Evolutionary conservation across 23 tunicate genomes (phyloP), one percentile per base, ranked within the genome.

Genomic region (Styela plicata): DNA sequence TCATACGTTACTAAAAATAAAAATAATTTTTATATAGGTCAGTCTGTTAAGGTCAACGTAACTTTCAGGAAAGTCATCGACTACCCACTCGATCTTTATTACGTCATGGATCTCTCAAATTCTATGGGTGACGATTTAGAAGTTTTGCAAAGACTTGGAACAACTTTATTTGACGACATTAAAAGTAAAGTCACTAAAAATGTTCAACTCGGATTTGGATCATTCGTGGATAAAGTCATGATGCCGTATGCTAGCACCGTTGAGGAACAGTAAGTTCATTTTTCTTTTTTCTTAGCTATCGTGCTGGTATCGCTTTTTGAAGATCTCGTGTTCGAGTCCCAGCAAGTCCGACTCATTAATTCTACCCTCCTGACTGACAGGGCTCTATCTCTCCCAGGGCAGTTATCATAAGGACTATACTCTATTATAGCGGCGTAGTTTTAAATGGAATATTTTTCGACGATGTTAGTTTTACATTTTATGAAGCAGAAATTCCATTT

Each of bases 51-150:
- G 24, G 67, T 85, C 25, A 85, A 78, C 75, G 35, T 85, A 2
- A 87, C 88, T 1, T 87, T 92, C 83, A 73, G 85, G 21, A 80
- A 85, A 34, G 89, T 85, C 24, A 69, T 89, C 57, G 97, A 92
- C 36, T 92, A 92, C 69, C 97, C 97, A 19, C 84, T 92, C 34
- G 97, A 92, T 69, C 77, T 92, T 66, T 92, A 92, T 80, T 92
- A 92, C 82, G 88, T 92, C 74, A 92, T 92, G 97, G 97, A 92
- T 52, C 74, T 92, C 33, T 92, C 97, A 3, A 73, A 78, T 65
- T 92, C 97, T 2, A 92, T 92, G 97, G 64, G 61, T 20, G 97
- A 92, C 63, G 97, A 92, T 83, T 69, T 92, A 65, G 83, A 79
- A 70, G 76, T 61, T n/a, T 64, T 93, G 27, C 81, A 88, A 86